Evolutionary conservation across 2,888 invertebrate genomes (phyloP).

Genomic region (Eupithecia insigniata): DNA sequence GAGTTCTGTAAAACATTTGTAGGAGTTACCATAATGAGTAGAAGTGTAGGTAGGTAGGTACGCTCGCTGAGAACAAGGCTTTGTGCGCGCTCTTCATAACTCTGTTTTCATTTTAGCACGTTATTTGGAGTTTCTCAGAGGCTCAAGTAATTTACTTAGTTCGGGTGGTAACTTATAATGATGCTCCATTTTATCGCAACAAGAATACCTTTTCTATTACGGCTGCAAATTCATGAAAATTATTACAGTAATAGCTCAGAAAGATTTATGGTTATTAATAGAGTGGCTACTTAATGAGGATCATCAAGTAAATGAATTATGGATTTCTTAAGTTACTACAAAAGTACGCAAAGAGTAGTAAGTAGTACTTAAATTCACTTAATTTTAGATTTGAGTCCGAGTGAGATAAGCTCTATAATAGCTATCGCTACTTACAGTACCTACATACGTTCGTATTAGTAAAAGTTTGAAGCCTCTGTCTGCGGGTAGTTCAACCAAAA

Average conservation of each 20-base stretch:
- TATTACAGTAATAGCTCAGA: background rate
- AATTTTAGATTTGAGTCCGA: background rate
- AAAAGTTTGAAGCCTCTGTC: background rate
- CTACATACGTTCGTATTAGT: background rate
- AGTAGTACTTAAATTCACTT: background rate
- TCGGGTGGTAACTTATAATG: conserved; percentile 10
- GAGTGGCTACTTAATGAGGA: background rate
- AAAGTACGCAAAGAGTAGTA: no score
- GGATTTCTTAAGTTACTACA: background rate
- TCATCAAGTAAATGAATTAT: background rate
- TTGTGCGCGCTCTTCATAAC: conserved; percentile 4
- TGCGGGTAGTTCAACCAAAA: background rate
- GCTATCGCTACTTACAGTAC: no score
- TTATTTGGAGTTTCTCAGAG: conserved; percentile 4
- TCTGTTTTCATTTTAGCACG: conserved; percentile 10
- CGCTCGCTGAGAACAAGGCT: background rate
- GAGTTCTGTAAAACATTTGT: background rate
- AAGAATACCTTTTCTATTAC: conserved; percentile 12
- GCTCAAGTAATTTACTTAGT: conserved; percentile 10
- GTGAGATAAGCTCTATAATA: no score
- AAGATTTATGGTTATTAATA: conserved; percentile 2
- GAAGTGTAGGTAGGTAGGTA: no score
- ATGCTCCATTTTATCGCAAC: conserved; percentile 1
- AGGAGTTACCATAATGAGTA: background rate
- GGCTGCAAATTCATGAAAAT: conserved; percentile 3